Conservation (phyloP, 1,140 invertebrate genomes). For the Hyposmocoma kahamanoa region DNA sequence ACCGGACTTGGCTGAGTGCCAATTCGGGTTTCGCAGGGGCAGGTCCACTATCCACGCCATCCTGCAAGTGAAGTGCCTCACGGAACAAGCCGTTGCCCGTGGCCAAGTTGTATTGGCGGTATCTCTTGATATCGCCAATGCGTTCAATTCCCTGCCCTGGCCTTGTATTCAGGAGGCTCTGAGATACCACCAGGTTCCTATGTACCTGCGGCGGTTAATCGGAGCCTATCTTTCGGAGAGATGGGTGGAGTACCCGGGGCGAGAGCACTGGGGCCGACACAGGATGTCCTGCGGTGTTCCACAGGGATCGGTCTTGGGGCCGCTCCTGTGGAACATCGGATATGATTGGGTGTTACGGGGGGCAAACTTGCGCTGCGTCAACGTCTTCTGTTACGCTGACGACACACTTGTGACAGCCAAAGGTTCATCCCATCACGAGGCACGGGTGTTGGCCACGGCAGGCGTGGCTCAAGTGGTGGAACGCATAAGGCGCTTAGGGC, state of each 20-base stretch:
- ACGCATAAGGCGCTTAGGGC: neutral
- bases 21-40: conserved; percentile 15
- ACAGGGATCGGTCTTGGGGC: too few relatives aligned
- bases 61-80: neutral
- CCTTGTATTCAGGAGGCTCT: conserved; percentile 7
- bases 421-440: too few relatives aligned
- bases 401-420: neutral
- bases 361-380: too few relatives aligned
- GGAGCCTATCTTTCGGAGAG: too few relatives aligned
- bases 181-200: conserved; percentile 8
- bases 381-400: too few relatives aligned
- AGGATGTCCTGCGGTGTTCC: too few relatives aligned
- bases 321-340: too few relatives aligned
- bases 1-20: conserved; percentile 11
- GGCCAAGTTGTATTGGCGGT: conserved; percentile 4
- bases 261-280: too few relatives aligned
- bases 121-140: too few relatives aligned
- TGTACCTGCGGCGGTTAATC: conserved; percentile 7
- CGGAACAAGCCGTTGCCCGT: neutral
- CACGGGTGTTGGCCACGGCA: neutral
- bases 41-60: too few relatives aligned
- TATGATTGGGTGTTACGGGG: too few relatives aligned
- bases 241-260: too few relatives aligned
- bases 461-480: conserved; percentile 4
- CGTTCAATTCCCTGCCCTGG: conserved; percentile 10